Evolutionary conservation across 1,140 invertebrate genomes (phyloP), one percentile per base, ranked within the genome.

Genomic region (Drosophila parabipectinata): DNA sequence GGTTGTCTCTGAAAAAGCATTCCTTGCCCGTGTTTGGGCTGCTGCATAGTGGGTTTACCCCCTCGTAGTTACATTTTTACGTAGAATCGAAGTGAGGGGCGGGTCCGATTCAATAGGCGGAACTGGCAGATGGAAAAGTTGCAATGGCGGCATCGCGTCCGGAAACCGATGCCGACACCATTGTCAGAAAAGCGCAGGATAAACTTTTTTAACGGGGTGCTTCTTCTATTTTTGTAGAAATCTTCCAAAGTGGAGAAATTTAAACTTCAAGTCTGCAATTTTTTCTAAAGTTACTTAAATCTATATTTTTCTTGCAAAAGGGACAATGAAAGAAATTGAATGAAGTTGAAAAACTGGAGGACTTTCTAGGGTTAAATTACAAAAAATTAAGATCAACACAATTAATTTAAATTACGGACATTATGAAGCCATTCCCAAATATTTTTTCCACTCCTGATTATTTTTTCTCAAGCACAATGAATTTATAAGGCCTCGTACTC

Each of bases 81-180:
- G 52, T 56, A 32, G 68, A 55, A 71, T 50, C 48, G 48, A 51
- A 28, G 57, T 51, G 51, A 48, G 72, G 71, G 73, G 55, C 72
- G 62, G 32, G 62, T 45, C 72, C 53, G 50, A 30, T 34, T 72
- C 73, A 52, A 44, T 72, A 56, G 73, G 73, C 48, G 48, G 34
- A 37, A 37, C 28, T 45, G 34, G 32, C 50, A 58, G 61, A 73
- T 37, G 34, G 72, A 87, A 72, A 84, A 84, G 76, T 82, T 59
- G 64, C 66, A 45, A 72, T 73, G 79, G 41, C 59, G 47, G 56
- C 61, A 57, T 28, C 74, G 61, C 75, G 53, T 54, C 50, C 64
- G 72, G 72, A 76, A 76, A 76, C 82, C 74, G 82, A 78, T 71
- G 83, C 74, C 83, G 78, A 78, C 82, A 84, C 88, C 77, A 81